Evolutionary conservation across 2,113 vertebrate species (phyloP).

Genomic region (Crocuta crocuta): DNA sequence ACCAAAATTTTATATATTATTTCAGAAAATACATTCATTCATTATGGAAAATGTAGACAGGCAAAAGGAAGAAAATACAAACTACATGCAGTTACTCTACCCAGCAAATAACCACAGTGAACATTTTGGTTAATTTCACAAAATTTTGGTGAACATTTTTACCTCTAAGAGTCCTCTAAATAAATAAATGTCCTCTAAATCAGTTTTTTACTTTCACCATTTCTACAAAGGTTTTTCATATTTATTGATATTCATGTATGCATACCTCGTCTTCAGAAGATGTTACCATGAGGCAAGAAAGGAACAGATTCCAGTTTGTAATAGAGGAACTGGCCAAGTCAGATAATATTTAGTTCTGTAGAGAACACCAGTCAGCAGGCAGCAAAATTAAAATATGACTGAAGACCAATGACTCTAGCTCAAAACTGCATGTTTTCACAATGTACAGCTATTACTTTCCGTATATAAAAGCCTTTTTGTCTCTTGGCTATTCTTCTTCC

Average conservation of each 20-base stretch:
- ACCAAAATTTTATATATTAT: background rate
- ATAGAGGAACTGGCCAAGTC: background rate
- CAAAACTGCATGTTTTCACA: background rate
- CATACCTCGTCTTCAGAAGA: background rate
- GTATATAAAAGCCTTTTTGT: background rate
- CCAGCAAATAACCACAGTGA: background rate
- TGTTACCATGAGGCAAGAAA: background rate
- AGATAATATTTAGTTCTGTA: background rate
- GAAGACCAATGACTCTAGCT: background rate
- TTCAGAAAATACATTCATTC: background rate
- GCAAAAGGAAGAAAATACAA: background rate
- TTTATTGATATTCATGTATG: background rate
- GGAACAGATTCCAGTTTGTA: background rate
- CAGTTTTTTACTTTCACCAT: background rate
- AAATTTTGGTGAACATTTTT: background rate
- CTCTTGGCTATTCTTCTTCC: slow-evolving; percentile 41
- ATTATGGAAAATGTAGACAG: background rate
- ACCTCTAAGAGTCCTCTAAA: background rate
- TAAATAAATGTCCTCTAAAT: background rate
- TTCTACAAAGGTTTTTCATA: background rate
- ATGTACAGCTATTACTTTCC: slow-evolving; percentile 16
- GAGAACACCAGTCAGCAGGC: background rate
- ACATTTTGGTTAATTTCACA: background rate
- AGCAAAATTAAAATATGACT: background rate
- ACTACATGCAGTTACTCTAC: background rate